Evolutionary conservation across 1,140 invertebrate species (phyloP).

Genomic region (Halesus radiatus): DNA sequence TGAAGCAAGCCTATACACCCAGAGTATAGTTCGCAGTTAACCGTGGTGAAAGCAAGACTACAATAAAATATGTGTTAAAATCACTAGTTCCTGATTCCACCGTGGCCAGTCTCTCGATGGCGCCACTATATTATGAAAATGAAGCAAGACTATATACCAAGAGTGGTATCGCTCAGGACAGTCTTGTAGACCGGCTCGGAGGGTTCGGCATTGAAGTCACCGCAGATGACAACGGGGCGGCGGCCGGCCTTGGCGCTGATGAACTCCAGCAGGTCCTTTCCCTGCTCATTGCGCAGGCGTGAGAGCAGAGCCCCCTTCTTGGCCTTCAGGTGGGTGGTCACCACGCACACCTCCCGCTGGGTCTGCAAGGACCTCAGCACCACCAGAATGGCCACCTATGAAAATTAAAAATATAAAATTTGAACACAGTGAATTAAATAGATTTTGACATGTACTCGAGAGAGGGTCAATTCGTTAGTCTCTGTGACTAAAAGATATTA

Average conservation of each 20-base stretch:
- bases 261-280: conserved; percentile 78
- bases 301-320: conserved; percentile 78
- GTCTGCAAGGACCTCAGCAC: conserved; percentile 71
- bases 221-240: conserved; percentile 77
- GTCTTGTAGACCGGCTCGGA: conserved; percentile 79
- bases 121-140: conserved; percentile 15
- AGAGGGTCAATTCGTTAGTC: too few species aligned
- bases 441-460: too few species aligned
- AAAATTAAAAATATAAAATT: too few species aligned
- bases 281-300: conserved; percentile 81
- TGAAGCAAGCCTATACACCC: too few species aligned
- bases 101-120: too few species aligned
- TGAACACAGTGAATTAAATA: too few species aligned
- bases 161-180: conserved; percentile 66
- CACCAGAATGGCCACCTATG: conserved; percentile 76
- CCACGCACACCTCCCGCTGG: conserved; percentile 76
- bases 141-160: conserved; percentile 58
- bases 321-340: conserved; percentile 85
- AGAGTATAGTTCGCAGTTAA: too few species aligned
- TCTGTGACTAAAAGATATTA: too few species aligned
- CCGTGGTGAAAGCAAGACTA: too few species aligned
- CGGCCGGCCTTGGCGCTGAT: conserved; percentile 69
- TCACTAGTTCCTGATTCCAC: too few species aligned
- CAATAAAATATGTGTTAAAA: too few species aligned
- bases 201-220: conserved; percentile 87